phyloP scores from a whole-genome alignment of 1,140 invertebrate species.

The Eriosoma lanigerum region DNA sequence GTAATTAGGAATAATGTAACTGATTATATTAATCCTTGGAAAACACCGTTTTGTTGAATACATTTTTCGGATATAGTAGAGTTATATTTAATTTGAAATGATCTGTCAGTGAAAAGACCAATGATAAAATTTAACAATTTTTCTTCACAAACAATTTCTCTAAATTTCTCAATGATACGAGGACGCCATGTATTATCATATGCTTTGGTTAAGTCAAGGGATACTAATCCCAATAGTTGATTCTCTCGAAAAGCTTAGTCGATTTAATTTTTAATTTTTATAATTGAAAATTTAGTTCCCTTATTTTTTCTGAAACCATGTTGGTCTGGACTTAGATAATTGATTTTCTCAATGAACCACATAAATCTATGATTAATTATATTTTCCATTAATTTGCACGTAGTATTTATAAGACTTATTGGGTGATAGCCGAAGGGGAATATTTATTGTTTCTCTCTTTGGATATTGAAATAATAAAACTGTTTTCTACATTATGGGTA shows the following conservation, averaged over 20 bases:
- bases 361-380: background rate
- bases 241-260: conserved; percentile 9
- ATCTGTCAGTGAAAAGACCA: background rate
- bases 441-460: background rate
- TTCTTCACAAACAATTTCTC: background rate
- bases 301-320: background rate
- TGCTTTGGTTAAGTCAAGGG: background rate
- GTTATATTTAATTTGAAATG: background rate
- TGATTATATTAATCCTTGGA: background rate
- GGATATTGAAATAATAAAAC: background rate
- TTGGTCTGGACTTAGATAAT: background rate
- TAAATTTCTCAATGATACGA: background rate
- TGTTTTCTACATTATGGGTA: background rate
- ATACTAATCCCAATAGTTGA: background rate
- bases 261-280: conserved; percentile 8
- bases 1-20: background rate
- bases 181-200: background rate
- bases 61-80: background rate
- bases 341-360: conserved; percentile 17
- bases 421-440: background rate
- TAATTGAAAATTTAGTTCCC: background rate
- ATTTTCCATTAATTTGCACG: background rate
- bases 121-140: conserved; percentile 4
- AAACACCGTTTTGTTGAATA: conserved; percentile 39
- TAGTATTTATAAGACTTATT: background rate